Percentiles rank a stretch among this genome's conserved stretches.
These are phyloP conservation scores for Zoanthus gigantus DNA, from an alignment of 92 coral and sea anemone species.

Conservation along the genomic window DNA sequence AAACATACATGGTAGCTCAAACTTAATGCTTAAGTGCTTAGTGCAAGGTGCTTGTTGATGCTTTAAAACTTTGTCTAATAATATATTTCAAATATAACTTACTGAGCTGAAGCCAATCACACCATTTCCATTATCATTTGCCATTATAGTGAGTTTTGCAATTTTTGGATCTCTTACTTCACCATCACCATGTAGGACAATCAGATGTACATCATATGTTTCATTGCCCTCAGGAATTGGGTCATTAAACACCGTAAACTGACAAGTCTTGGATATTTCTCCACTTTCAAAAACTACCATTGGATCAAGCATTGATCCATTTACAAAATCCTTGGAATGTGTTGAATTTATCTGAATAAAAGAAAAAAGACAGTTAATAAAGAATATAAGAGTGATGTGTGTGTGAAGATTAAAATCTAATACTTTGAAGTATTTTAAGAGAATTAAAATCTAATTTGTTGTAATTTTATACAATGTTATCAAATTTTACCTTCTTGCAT, in stretches of 20 bases:
- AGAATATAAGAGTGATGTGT: neutral
- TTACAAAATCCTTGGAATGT: constrained; percentile 49
- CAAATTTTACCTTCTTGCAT: no score
- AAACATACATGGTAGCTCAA: no score
- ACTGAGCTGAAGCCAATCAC: constrained; percentile 82
- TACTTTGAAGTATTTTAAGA: no score
- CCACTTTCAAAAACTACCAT: constrained; percentile 28
- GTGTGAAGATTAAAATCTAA: neutral
- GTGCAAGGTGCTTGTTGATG: no score
- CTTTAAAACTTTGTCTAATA: no score
- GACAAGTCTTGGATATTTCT: constrained; percentile 51
- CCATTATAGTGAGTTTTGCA: constrained; percentile 75
- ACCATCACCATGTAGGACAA: constrained; percentile 45
- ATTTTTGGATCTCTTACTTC: constrained; percentile 53
- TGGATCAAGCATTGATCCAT: constrained; percentile 20
- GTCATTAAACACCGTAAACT: constrained; percentile 71
- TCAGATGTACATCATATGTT: constrained; percentile 73
- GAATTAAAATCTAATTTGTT: no score
- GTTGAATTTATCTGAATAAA: constrained; percentile 64
- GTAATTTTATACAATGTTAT: no score
- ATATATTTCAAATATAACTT: neutral
- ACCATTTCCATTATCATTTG: constrained; percentile 93
- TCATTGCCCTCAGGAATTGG: constrained; percentile 86
- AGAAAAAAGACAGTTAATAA: neutral
- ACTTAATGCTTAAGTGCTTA: no score